Conservation (phyloP, 1,140 invertebrate genomes). For the Ceratina japonica region DNA sequence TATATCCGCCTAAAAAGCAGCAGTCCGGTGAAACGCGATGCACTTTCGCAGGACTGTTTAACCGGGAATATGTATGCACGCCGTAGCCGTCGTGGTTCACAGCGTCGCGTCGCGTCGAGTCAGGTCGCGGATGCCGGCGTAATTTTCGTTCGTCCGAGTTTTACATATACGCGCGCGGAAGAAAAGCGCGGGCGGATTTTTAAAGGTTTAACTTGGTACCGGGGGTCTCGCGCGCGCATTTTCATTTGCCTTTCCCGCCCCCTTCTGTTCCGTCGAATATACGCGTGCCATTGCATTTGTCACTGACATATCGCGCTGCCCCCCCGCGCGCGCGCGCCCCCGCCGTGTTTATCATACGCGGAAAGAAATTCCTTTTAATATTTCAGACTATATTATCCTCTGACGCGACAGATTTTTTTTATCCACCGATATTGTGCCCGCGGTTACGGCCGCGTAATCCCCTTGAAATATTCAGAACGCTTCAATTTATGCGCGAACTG, state of each 20-base stretch:
- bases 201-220: conserved; percentile 27
- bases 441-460: too few relatives aligned
- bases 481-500: too few relatives aligned
- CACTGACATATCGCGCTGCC: not conserved
- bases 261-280: not conserved
- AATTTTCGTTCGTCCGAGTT: too few relatives aligned
- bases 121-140: too few relatives aligned
- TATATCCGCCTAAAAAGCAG: too few relatives aligned
- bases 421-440: not conserved
- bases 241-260: conserved; percentile 16
- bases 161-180: too few relatives aligned
- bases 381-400: not conserved
- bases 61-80: too few relatives aligned
- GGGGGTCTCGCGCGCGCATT: not conserved
- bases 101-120: too few relatives aligned
- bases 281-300: not conserved
- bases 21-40: too few relatives aligned
- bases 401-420: not conserved
- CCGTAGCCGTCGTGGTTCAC: too few relatives aligned
- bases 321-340: not conserved
- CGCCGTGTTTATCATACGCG: not conserved
- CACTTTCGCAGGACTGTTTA: too few relatives aligned
- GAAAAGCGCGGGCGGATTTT: conserved; percentile 24
- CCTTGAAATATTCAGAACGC: too few relatives aligned
- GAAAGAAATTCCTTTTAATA: conserved; percentile 8